phyloP scores from a whole-genome alignment of 1,140 invertebrate species.

The Acromyrmex echinatior region DNA sequence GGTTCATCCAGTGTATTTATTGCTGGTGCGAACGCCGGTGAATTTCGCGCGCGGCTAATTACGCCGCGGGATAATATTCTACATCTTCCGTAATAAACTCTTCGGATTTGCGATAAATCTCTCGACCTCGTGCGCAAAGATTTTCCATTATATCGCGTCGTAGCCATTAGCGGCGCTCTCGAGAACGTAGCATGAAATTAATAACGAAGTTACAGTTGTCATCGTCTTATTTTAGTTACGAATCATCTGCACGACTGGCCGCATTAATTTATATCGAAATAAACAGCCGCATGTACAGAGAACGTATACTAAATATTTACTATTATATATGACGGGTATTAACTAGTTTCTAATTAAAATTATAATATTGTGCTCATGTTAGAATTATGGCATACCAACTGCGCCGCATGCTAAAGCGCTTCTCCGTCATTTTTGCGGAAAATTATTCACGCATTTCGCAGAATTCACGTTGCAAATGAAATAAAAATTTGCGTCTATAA shows the following conservation, averaged over 20 bases:
- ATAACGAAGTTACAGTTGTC: slow-evolving; percentile 45
- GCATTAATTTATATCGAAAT: slow-evolving; percentile 34
- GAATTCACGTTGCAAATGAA: slow-evolving; percentile 9
- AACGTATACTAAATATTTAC: slow-evolving; percentile 26
- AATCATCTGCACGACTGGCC: not conserved
- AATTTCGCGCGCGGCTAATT: slow-evolving; percentile 46
- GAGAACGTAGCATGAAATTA: slow-evolving; percentile 45
- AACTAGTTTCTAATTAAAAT: slow-evolving; percentile 57
- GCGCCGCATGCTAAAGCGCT: not conserved
- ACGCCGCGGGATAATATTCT: slow-evolving; percentile 42
- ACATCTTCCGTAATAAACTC: slow-evolving; percentile 16
- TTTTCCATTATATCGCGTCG: slow-evolving; percentile 31
- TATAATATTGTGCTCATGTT: slow-evolving; percentile 39
- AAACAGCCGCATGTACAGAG: not conserved
- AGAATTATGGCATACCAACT: not conserved
- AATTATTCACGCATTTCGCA: slow-evolving; percentile 4
- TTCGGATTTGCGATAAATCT: slow-evolving; percentile 53
- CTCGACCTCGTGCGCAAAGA: slow-evolving; percentile 32
- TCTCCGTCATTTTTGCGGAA: slow-evolving; percentile 5
- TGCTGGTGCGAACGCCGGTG: not conserved
- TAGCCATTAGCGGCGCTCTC: not conserved
- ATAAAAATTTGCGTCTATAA: not conserved
- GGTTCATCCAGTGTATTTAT: not conserved
- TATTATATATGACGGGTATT: slow-evolving; percentile 21
- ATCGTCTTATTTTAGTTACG: slow-evolving; percentile 35